Evolutionary conservation across 2,888 invertebrate species (phyloP), one percentile per base, ranked within the genome.

Genomic region (Andrena fulva): DNA sequence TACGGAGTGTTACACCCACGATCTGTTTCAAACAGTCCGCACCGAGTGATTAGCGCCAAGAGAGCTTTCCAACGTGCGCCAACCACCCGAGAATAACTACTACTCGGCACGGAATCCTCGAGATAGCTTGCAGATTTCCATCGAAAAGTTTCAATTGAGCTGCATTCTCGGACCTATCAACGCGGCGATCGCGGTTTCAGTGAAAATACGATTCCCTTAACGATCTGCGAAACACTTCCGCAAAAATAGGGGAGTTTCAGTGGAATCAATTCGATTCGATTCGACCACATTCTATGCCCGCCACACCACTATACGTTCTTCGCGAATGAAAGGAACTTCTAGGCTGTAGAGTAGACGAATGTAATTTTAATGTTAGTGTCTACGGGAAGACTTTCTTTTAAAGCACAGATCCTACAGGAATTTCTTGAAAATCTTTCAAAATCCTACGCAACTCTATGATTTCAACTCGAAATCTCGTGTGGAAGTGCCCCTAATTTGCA

Each of bases 111-210:
- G 93, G 87, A 90, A 92, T 85, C 87, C 91, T 89, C 85, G 85
- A 88, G 89, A 92, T 90, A 90, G 88, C 88, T 81, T 77, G 81
- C 74, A 78, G 90, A 91, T 93, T 91, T 89, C 83, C 87, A 91
- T 92, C 89, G 87, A 69, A 92, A 93, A 92, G 90, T 93, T 92
- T 88, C 89, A 89, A 92, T 93, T 91, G 91, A 88, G 85, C 82
- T 80, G 83, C 88, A 90, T 91, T 92, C 91, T 91, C 85, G 50
- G 77, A 74, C 70, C 71, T 63, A 87, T 87, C 85, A 73, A 16
- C 80, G 59, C 71, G 60, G 67, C 87, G 80, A 87, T 82, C 82
- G 59, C 71, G 64, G 66, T 63, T 64, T 56, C 66, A 56, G 24
- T n/a, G 83, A 48, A 83, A 85, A 80, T 76, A 75, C 77, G 70